phyloP scores from a whole-genome alignment of 2,888 invertebrate species.

The Diarsia brunnea region DNA sequence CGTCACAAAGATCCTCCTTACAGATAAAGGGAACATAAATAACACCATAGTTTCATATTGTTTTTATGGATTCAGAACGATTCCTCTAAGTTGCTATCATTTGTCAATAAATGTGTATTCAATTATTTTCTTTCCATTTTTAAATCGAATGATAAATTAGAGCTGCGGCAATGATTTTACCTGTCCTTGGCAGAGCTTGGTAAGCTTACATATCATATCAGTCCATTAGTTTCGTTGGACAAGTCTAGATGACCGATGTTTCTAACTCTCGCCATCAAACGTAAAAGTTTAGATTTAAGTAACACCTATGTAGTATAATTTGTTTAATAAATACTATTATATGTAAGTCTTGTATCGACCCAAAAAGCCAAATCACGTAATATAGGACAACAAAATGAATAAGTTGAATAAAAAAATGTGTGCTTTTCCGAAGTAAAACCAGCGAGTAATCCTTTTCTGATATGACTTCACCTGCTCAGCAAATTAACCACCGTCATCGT shows the following conservation, averaged over 20 bases:
- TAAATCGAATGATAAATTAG: slow-evolving; percentile 56
- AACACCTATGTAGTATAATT: too few species aligned
- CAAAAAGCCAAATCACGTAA: neutral
- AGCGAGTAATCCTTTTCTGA: neutral
- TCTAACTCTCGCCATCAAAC: too few species aligned
- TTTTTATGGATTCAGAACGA: slow-evolving; percentile 63
- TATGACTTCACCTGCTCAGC: neutral
- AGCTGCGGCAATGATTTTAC: slow-evolving; percentile 42
- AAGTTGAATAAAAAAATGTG: neutral
- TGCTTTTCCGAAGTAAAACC: neutral
- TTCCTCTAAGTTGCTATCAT: slow-evolving; percentile 65
- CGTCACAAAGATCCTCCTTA: slow-evolving; percentile 78
- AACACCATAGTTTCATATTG: slow-evolving; percentile 83
- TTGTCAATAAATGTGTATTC: slow-evolving; percentile 65
- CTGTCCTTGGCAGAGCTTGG: slow-evolving; percentile 14
- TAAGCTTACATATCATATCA: neutral
- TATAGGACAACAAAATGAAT: too few species aligned
- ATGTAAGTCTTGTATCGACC: neutral
- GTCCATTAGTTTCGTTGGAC: neutral
- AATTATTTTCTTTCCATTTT: slow-evolving; percentile 60
- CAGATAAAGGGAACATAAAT: slow-evolving; percentile 87
- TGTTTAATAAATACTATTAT: too few species aligned
- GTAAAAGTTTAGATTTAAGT: too few species aligned
- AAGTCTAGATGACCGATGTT: neutral
- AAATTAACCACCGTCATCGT: neutral